A percentile compares a stretch with the other conserved stretches of the same genome.
phyloP scores from a whole-genome alignment of 2,113 vertebrate genomes.

The Anseranas semipalmata region DNA sequence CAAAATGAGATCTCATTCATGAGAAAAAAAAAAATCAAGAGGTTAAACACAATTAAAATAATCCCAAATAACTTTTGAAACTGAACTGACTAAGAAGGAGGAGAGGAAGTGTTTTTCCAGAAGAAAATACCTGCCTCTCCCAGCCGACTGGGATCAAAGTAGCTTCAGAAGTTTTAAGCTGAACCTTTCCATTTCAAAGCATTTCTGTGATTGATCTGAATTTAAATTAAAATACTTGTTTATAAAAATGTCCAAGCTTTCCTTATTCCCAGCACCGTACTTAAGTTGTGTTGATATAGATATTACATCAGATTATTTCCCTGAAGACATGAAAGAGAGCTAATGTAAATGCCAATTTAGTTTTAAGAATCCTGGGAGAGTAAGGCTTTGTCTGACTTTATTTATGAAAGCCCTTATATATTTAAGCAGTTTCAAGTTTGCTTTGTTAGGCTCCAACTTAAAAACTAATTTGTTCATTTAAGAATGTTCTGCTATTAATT shows the following conservation, averaged over 20 bases:
- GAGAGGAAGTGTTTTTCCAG: background rate
- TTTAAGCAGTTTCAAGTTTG: slow-evolving; percentile 33
- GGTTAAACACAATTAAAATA: slow-evolving; percentile 21
- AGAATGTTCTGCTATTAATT: background rate
- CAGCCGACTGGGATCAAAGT: background rate
- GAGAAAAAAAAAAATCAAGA: background rate
- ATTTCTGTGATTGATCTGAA: background rate
- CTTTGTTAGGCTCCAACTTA: slow-evolving; percentile 36
- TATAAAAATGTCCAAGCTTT: slow-evolving; percentile 21
- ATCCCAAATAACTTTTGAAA: slow-evolving; percentile 8
- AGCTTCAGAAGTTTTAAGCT: background rate
- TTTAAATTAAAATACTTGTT: slow-evolving; percentile 49
- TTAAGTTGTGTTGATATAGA: slow-evolving; percentile 35
- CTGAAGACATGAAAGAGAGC: slow-evolving; percentile 35
- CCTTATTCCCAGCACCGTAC: slow-evolving; percentile 14
- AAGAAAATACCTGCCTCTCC: slow-evolving; percentile 5
- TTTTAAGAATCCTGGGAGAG: slow-evolving; percentile 43
- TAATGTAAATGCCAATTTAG: slow-evolving; percentile 59
- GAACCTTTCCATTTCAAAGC: background rate
- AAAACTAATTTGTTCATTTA: slow-evolving; percentile 30
- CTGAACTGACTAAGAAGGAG: background rate
- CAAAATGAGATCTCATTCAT: slow-evolving; percentile 22
- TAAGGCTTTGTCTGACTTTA: slow-evolving; percentile 24
- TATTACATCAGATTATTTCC: slow-evolving; percentile 52
- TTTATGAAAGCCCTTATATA: slow-evolving; percentile 30